phyloP scores from a whole-genome alignment of 2,888 invertebrate species.

The Pocota personata region DNA sequence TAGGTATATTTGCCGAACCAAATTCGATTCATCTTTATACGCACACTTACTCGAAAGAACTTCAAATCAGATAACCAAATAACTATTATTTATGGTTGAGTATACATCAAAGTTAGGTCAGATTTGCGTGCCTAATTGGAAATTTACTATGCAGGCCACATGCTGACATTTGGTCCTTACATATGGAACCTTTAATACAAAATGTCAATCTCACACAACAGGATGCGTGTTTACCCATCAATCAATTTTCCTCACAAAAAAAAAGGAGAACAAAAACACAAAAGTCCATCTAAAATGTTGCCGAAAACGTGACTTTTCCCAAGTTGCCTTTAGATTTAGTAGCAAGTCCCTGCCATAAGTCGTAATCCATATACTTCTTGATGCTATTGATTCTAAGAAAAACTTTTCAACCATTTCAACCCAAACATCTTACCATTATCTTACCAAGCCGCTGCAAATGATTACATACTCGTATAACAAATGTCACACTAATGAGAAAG shows the following conservation, averaged over 20 bases:
- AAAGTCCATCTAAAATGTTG: background rate
- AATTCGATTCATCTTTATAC: background rate
- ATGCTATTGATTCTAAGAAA: constrained; percentile 14
- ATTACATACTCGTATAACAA: constrained; percentile 47
- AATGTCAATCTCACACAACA: constrained; percentile 25
- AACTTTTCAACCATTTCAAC: constrained; percentile 16
- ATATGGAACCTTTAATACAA: background rate
- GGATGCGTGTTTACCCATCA: constrained; percentile 14
- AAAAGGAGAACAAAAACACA: background rate
- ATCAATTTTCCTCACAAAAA: constrained; percentile 12
- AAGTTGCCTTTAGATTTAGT: background rate
- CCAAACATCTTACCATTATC: background rate
- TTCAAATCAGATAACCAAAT: constrained; percentile 5
- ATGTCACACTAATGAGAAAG: constrained; percentile 54
- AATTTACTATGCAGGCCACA: constrained; percentile 26
- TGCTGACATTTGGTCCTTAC: background rate
- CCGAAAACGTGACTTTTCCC: constrained; percentile 30
- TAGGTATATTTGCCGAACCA: background rate
- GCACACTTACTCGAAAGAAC: background rate
- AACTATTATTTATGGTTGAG: constrained; percentile 15
- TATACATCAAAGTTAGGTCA: constrained; percentile 13
- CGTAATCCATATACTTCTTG: constrained; percentile 18
- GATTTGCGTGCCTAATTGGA: constrained; percentile 36
- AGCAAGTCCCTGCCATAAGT: background rate
- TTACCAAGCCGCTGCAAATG: constrained; percentile 16